Conservation (phyloP, 2,797 vertebrate genomes). For the Sus cebifrons region DNA sequence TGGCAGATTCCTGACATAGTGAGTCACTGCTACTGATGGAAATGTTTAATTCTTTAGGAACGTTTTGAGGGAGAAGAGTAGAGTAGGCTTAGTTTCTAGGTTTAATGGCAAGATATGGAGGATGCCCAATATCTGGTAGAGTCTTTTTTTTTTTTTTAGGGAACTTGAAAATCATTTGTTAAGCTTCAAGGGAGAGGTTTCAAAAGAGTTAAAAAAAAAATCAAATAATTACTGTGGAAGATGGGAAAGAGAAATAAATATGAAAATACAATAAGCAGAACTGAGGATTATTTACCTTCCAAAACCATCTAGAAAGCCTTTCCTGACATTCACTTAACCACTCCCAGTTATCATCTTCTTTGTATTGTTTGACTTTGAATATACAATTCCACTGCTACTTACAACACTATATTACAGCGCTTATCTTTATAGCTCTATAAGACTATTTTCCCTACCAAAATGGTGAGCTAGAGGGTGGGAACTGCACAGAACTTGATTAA, state of each 20-base stretch:
- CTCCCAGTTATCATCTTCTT: not conserved
- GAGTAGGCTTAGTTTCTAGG: not conserved
- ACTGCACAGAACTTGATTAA: slow-evolving; percentile 19
- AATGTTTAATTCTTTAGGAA: slow-evolving; percentile 47
- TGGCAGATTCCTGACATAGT: not conserved
- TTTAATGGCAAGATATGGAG: not conserved
- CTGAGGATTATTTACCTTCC: not conserved
- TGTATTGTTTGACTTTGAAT: not conserved
- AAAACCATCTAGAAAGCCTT: slow-evolving; percentile 18
- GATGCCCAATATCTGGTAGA: not conserved
- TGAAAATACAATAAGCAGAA: slow-evolving; percentile 38
- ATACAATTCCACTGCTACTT: not conserved
- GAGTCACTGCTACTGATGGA: not conserved
- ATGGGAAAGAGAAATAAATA: slow-evolving; percentile 18
- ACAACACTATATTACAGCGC: not conserved
- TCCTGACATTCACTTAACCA: not conserved
- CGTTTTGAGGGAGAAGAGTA: not conserved
- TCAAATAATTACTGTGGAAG: slow-evolving; percentile 44
- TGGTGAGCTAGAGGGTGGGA: not conserved
- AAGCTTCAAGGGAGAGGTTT: slow-evolving; percentile 30
- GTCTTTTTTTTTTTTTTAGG: not conserved
- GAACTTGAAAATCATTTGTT: slow-evolving; percentile 7
- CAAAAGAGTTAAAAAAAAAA: slow-evolving; percentile 9
- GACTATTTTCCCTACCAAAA: not conserved
- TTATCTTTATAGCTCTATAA: slow-evolving; percentile 1